Evolutionary conservation across 2,797 vertebrate species (phyloP).

Genomic region (Cyclura pinguis): DNA sequence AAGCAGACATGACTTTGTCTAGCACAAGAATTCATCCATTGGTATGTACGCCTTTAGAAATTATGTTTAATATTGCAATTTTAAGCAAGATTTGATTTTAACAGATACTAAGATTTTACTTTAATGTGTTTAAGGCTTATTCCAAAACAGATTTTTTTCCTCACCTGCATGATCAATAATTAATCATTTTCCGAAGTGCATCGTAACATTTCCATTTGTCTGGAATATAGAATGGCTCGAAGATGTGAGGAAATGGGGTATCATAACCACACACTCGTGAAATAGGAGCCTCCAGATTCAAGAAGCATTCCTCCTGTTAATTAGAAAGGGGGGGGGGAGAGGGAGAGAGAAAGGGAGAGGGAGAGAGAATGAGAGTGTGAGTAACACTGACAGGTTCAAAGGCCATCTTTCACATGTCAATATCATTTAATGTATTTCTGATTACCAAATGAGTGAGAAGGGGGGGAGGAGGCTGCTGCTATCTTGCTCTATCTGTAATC

Average conservation of each 20-base stretch:
- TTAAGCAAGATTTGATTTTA: not conserved
- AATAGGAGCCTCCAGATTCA: slow-evolving; percentile 97
- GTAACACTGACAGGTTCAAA: slow-evolving; percentile 42
- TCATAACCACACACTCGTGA: slow-evolving; percentile 96
- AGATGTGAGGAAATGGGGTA: slow-evolving; percentile 97
- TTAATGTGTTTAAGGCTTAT: slow-evolving; percentile 1
- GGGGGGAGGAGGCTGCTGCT: not conserved
- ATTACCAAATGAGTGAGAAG: not conserved
- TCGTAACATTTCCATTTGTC: slow-evolving; percentile 99
- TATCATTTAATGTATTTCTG: not conserved
- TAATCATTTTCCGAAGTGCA: slow-evolving; percentile 94
- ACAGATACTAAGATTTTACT: not conserved
- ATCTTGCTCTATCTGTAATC: not conserved
- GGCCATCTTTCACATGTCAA: slow-evolving; percentile 56
- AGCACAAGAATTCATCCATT: not conserved
- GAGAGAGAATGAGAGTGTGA: slow-evolving; percentile 44
- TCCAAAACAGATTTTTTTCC: slow-evolving; percentile 11
- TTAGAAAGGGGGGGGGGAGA: slow-evolving; percentile 24
- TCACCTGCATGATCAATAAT: slow-evolving; percentile 86
- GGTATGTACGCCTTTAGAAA: not conserved
- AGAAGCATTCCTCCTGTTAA: slow-evolving; percentile 95
- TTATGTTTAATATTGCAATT: not conserved
- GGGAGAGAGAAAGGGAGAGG: slow-evolving; percentile 9
- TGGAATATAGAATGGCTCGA: slow-evolving; percentile 98
- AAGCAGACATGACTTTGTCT: not conserved